Evolutionary conservation across 2,113 vertebrate genomes (phyloP), one percentile per base, ranked within the genome.

Genomic region (Sakesphorus luctuosus): DNA sequence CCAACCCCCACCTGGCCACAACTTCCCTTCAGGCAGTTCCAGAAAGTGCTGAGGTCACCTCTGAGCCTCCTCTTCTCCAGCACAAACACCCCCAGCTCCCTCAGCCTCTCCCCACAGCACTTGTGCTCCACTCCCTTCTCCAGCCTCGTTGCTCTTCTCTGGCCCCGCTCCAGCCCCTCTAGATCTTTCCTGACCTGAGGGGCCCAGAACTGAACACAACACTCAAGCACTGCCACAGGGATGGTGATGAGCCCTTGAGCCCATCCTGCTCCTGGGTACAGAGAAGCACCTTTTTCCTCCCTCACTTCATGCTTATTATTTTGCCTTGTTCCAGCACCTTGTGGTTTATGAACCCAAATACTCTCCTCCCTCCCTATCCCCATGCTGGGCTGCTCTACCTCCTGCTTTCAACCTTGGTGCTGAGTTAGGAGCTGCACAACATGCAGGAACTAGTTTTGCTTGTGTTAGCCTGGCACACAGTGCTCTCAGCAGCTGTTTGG

Each of bases 191-290:
- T 43, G 40, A 43, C 12, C 40, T 43, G 40, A 43, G 40, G 14
- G 40, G 40, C 40, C 40, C 40, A 43, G 40, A 43, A 43, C 40
- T 43, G 40, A 43, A 43, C 40, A 43, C 40, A 43, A 15, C 14
- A 43, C 40, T 43, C 40, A 43, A 0, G 46, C 69, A 77, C 33
- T 78, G 74, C n/a, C 50, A n/a, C 0, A 0, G 13, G 18, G 31
- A 21, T 7, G 15, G 26, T 5, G 13, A 47, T 5, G 10, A 49
- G 16, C 83, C 44, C 29, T 59, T n/a, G 24, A 47, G 18, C 11
- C 18, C 46, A 71, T 31, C 29, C 13, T 71, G 13, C 24, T 83
- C n/a, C 50, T 56, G 38, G 35, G 11, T 10, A 49, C 31, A 36
- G 56, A 2, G 2, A 8, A 67, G 11, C 17, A 26, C n/a, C 2